phyloP scores from a whole-genome alignment of 2,888 invertebrate genomes.

The Timema cristinae region DNA sequence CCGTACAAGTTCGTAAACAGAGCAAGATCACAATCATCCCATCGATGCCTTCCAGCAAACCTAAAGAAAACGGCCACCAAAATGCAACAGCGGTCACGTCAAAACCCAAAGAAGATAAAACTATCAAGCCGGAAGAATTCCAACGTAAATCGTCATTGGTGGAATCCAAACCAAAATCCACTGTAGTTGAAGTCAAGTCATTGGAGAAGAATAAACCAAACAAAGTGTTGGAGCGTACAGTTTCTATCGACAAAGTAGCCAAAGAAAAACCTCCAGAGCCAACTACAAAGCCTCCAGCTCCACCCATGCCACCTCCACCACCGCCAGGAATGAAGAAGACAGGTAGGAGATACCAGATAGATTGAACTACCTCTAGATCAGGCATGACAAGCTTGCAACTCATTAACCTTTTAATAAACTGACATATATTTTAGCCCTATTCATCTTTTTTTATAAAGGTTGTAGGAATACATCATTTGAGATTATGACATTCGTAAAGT shows the following conservation, averaged over 20 bases:
- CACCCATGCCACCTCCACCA: slow-evolving; percentile 27
- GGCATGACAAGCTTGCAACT: no score
- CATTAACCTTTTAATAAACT: no score
- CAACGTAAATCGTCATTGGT: not conserved
- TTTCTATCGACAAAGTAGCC: not conserved
- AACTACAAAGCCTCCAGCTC: slow-evolving; percentile 25
- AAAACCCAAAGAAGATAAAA: slow-evolving; percentile 2
- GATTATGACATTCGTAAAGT: no score
- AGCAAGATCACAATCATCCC: slow-evolving; percentile 48
- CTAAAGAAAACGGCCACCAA: slow-evolving; percentile 36
- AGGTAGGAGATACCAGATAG: no score
- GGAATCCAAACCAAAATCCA: not conserved
- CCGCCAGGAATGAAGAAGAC: slow-evolving; percentile 16
- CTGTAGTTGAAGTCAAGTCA: not conserved
- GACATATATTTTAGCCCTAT: no score
- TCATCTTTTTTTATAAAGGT: no score
- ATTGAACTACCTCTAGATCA: no score
- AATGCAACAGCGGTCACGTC: not conserved
- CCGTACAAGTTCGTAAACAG: slow-evolving; percentile 40
- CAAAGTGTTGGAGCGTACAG: slow-evolving; percentile 12
- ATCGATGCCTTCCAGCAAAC: slow-evolving; percentile 38
- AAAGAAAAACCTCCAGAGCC: slow-evolving; percentile 16
- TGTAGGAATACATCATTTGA: no score
- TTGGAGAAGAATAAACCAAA: slow-evolving; percentile 6
- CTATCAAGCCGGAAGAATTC: not conserved